Percentiles rank a stretch among this genome's conserved stretches.
Evolutionary conservation across 2,888 invertebrate species (phyloP).

Genomic region (Xanthorhoe spadicearia): DNA sequence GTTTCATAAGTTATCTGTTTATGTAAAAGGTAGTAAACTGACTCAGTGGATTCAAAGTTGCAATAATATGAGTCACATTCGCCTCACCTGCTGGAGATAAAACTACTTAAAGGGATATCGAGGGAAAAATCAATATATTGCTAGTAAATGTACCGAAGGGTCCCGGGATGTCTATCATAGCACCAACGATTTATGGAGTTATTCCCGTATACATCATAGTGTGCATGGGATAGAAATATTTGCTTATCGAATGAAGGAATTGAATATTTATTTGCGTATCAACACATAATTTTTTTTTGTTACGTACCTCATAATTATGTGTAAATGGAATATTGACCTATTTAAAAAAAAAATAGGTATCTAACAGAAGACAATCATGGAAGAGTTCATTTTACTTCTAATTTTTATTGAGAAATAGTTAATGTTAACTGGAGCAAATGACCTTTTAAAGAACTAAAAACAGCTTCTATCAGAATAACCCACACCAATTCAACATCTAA

Average conservation of each 20-base stretch:
- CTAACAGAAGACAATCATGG: too few species aligned
- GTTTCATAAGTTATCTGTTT: neutral
- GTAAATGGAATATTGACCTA: too few species aligned
- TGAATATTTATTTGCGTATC: too few species aligned
- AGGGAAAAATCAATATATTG: slow-evolving; percentile 62
- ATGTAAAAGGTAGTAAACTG: slow-evolving; percentile 2
- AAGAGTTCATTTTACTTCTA: too few species aligned
- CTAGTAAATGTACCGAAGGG: slow-evolving; percentile 53
- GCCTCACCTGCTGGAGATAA: slow-evolving; percentile 46
- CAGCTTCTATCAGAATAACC: too few species aligned
- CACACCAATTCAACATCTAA: neutral
- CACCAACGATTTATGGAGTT: slow-evolving; percentile 51
- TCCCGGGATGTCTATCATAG: slow-evolving; percentile 50
- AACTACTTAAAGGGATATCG: slow-evolving; percentile 55
- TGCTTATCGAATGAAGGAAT: neutral
- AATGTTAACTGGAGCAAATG: too few species aligned
- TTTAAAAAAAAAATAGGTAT: too few species aligned
- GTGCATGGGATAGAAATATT: neutral
- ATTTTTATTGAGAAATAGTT: too few species aligned
- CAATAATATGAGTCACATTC: slow-evolving; percentile 21
- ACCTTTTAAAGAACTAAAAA: too few species aligned
- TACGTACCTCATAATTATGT: too few species aligned
- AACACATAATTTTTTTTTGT: too few species aligned
- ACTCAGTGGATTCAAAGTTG: slow-evolving; percentile 7
- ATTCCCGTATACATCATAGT: slow-evolving; percentile 24